A percentile compares a stretch with the other conserved stretches of the same genome.
Conservation (phyloP, 2,888 invertebrate genomes). For the Folsomia manolachei region DNA sequence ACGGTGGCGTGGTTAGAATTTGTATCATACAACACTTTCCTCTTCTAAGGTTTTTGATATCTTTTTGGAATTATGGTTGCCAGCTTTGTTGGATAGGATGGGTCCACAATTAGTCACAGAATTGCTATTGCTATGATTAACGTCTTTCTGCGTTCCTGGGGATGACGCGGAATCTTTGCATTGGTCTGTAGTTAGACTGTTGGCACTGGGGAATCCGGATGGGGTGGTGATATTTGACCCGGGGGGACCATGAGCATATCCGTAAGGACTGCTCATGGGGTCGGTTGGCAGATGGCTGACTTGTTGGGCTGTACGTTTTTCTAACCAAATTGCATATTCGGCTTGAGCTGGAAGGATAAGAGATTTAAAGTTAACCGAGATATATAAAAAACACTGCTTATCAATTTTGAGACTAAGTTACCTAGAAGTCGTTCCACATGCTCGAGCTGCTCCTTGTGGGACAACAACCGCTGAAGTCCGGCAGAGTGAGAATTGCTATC, state of each 20-base stretch:
- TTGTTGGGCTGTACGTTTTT: slow-evolving; percentile 50
- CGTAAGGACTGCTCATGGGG: slow-evolving; percentile 38
- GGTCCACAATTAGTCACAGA: slow-evolving; percentile 25
- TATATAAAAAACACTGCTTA: too few species aligned
- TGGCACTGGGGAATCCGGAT: slow-evolving; percentile 47
- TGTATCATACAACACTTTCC: slow-evolving; percentile 50
- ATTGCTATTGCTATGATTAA: slow-evolving; percentile 36
- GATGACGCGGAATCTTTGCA: slow-evolving; percentile 14
- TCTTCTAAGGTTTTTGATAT: slow-evolving; percentile 50
- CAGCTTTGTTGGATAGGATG: slow-evolving; percentile 12
- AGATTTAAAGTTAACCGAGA: too few species aligned
- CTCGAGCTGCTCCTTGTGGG: slow-evolving; percentile 51
- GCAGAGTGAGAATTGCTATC: slow-evolving; percentile 50
- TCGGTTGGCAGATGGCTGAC: slow-evolving; percentile 46
- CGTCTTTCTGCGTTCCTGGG: slow-evolving; percentile 19
- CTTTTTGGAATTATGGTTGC: slow-evolving; percentile 47
- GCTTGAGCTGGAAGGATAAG: too few species aligned
- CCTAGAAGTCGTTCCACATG: slow-evolving; percentile 50
- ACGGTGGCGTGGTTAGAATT: neutral
- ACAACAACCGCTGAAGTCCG: slow-evolving; percentile 50
- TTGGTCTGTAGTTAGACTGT: slow-evolving; percentile 41
- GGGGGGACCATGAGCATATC: slow-evolving; percentile 40
- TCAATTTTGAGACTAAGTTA: too few species aligned
- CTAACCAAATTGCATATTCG: slow-evolving; percentile 51
- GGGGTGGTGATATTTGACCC: slow-evolving; percentile 34